These are phyloP conservation scores for Oreochromis spilurus DNA, from an alignment of 2,113 vertebrate genomes.

Conservation along the genomic window DNA sequence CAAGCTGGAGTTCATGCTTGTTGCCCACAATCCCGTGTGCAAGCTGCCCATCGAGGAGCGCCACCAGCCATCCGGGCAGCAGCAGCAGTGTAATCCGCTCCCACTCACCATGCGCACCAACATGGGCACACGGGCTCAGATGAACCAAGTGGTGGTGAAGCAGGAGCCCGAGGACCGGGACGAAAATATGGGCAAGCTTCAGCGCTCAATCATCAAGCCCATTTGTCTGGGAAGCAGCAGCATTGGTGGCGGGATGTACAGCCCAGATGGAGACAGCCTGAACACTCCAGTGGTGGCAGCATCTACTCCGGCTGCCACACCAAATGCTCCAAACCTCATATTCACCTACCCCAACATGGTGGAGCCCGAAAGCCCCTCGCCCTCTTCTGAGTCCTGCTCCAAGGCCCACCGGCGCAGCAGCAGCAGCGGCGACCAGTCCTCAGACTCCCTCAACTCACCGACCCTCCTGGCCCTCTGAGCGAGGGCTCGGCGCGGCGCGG, in stretches of 20 bases:
- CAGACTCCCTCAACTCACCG: constrained; percentile 99
- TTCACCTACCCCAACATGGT: constrained; percentile 97
- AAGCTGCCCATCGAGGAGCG: constrained; percentile 88
- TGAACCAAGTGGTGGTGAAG: constrained; percentile 85
- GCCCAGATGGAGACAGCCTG: constrained; percentile 91
- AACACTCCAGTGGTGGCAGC: constrained; percentile 96
- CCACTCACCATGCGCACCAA: constrained; percentile 76
- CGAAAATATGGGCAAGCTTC: constrained; percentile 73
- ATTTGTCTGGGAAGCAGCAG: constrained; percentile 84
- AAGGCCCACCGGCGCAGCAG: constrained; percentile 98
- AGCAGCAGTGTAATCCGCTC: constrained; percentile 72
- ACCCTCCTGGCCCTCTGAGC: constrained; percentile 94
- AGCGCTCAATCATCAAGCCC: constrained; percentile 96
- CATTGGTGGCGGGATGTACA: constrained; percentile 80
- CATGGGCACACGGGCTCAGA: constrained; percentile 38
- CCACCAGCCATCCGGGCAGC: constrained; percentile 43
- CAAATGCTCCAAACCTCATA: constrained; percentile 89
- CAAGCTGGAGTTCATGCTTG: constrained; percentile 98
- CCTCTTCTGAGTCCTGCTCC: constrained; percentile 96
- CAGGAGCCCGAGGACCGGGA: constrained; percentile 86
- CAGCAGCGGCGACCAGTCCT: constrained; percentile 98
- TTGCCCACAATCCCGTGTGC: constrained; percentile 93
- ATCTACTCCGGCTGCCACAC: constrained; percentile 91
- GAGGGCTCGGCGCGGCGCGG: neutral
- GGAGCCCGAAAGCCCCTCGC: constrained; percentile 93